These are phyloP conservation scores for Pyxicephalus adspersus DNA, from an alignment of 2,113 vertebrate genomes.

Conservation along the genomic window DNA sequence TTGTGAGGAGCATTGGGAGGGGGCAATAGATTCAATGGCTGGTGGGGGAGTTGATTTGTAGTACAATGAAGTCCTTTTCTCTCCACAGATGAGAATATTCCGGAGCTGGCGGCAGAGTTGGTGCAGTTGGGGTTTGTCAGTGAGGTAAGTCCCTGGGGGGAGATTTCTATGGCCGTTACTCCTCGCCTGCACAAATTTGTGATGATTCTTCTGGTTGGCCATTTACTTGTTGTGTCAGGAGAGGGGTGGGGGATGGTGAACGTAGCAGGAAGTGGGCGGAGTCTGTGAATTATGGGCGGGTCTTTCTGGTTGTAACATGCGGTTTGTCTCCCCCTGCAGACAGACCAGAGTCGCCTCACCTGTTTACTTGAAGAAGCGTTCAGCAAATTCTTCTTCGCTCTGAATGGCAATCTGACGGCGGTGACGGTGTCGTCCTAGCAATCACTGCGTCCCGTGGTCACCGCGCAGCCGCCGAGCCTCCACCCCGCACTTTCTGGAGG, in stretches of 20 bases:
- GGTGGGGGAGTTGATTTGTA: too few relatives aligned
- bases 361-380: slow-evolving; percentile 97
- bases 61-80: background rate
- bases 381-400: slow-evolving; percentile 89
- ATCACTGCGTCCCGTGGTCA: too few relatives aligned
- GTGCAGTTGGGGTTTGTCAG: slow-evolving; percentile 97
- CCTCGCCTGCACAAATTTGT: too few relatives aligned
- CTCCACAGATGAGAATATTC: slow-evolving; percentile 89
- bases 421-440: slow-evolving; percentile 95
- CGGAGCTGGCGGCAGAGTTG: slow-evolving; percentile 92
- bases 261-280: too few relatives aligned
- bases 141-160: slow-evolving; percentile 88
- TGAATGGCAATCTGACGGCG: slow-evolving; percentile 88
- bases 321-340: slow-evolving; percentile 67
- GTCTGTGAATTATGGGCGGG: background rate
- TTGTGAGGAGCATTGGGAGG: background rate
- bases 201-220: too few relatives aligned
- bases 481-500: too few relatives aligned
- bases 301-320: background rate
- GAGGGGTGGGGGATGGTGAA: rapidly evolving
- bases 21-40: background rate
- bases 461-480: too few relatives aligned
- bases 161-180: too few relatives aligned
- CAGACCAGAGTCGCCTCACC: slow-evolving; percentile 89
- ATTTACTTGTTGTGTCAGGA: background rate